Evolutionary conservation across 2,888 invertebrate species (phyloP), one percentile per base, ranked within the genome.

Genomic region (Drosophila neonasuta): DNA sequence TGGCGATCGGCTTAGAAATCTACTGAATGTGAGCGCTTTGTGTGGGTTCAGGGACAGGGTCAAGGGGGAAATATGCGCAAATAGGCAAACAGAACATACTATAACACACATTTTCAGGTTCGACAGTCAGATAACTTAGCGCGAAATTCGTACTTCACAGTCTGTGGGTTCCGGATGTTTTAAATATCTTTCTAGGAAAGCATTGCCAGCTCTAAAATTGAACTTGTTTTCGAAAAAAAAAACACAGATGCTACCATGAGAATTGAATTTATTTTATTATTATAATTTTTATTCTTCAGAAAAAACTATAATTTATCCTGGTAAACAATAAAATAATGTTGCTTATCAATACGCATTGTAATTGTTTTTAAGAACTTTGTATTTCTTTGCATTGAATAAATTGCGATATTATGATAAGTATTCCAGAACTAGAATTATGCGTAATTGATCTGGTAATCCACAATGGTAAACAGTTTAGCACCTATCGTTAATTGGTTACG

Each of bases 1-100:
- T 66, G 82, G 63, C 46, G 58, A 61, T 72, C 54, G 24, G 36
- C 49, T 48, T 55, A 52, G 41, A 69, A 58, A 63, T 58, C 49
- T 49, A 49, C 36, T 58, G 39, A 49, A 39, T 41, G 10, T 20
- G 39, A 42, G n/a, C 30, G 39, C 30, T 44, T 44, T 55, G 45
- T 36, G 45, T 4, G 30, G 39, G 41, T 39, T 49, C 57, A 58
- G 39, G 56, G 56, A 56, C 56, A 46, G 29, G 24, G 45, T 36
- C 36, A 56, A 9, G 45, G 45, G 24, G 46, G 34, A 41, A 55
- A 44, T 46, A 36, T 46, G 13, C 55, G 34, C 32, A 30, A 6
- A 46, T n/a, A 39, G 10, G 8, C 11, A 29, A 11, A 24, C 17
- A 17, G 1, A 9, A 13, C 15, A 15, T 29, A 15, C 15, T 15